phyloP scores from a whole-genome alignment of 1,140 invertebrate genomes.

The Papilio xuthus region DNA sequence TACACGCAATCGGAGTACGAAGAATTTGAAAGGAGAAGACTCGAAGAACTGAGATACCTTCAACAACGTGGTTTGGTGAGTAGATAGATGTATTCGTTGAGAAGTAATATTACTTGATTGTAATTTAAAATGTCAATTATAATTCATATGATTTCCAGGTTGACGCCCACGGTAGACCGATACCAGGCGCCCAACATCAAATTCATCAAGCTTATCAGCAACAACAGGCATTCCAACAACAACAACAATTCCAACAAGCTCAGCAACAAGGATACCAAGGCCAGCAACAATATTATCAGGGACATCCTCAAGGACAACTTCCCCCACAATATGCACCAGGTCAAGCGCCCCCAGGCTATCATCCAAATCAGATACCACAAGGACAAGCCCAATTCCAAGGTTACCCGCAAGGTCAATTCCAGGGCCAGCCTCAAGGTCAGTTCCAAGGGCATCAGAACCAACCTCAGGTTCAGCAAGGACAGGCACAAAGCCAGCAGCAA shows the following conservation, averaged over 20 bases:
- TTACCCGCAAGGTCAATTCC: slow-evolving; percentile 44
- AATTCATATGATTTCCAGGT: slow-evolving; percentile 50
- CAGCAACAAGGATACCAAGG: slow-evolving; percentile 46
- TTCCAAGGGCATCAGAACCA: slow-evolving; percentile 42
- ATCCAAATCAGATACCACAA: slow-evolving; percentile 39
- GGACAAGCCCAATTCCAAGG: slow-evolving; percentile 42
- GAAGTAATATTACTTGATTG: not conserved
- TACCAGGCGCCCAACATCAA: slow-evolving; percentile 67
- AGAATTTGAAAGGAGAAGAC: slow-evolving; percentile 62
- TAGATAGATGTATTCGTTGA: slow-evolving; percentile 27
- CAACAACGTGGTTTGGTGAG: slow-evolving; percentile 70
- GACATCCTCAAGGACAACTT: slow-evolving; percentile 41
- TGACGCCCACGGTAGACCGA: slow-evolving; percentile 62
- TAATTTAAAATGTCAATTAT: not conserved
- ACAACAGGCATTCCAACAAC: slow-evolving; percentile 55
- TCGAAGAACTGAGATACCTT: slow-evolving; percentile 65
- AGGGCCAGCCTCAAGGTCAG: slow-evolving; percentile 44
- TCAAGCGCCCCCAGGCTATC: slow-evolving; percentile 39
- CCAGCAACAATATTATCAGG: slow-evolving; percentile 50
- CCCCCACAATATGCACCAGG: slow-evolving; percentile 35
- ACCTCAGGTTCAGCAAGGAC: slow-evolving; percentile 43
- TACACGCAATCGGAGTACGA: slow-evolving; percentile 71
- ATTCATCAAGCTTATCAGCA: slow-evolving; percentile 63
- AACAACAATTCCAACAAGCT: slow-evolving; percentile 48
- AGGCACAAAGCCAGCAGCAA: slow-evolving; percentile 44